phyloP scores from a whole-genome alignment of 2,113 vertebrate species.

The Willisornis vidua region DNA sequence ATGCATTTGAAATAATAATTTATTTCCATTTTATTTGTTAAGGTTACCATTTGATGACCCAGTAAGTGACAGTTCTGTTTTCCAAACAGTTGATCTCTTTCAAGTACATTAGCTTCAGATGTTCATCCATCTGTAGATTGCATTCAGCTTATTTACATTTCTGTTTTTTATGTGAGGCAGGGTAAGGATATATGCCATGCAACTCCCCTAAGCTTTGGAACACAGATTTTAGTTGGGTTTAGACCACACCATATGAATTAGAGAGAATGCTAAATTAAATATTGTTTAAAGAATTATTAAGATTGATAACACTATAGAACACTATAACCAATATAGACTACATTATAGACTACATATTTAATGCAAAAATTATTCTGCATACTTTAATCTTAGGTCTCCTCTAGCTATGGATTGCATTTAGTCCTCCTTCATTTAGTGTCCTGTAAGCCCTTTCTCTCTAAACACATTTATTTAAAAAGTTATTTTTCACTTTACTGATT shows the following conservation, averaged over 20 bases:
- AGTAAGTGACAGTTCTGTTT: background rate
- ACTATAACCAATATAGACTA: background rate
- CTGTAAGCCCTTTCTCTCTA: background rate
- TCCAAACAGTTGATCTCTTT: slow-evolving; percentile 11
- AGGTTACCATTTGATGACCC: background rate
- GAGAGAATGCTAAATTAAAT: background rate
- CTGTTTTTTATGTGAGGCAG: background rate
- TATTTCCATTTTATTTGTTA: slow-evolving; percentile 8
- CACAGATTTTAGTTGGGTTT: background rate
- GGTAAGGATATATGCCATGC: background rate
- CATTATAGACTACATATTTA: background rate
- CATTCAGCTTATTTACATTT: background rate
- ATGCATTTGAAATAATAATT: background rate
- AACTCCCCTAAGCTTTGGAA: background rate
- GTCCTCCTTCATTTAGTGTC: background rate
- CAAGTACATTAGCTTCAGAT: slow-evolving; percentile 4
- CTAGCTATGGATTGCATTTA: background rate
- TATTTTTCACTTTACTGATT: background rate
- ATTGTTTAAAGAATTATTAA: background rate
- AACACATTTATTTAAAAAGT: background rate
- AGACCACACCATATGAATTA: background rate
- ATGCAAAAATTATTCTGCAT: background rate
- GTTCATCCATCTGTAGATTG: background rate
- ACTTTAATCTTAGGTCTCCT: background rate
- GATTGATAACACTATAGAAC: background rate